These are phyloP conservation scores for Gambelia wislizenii DNA, from an alignment of 2,797 vertebrate genomes.

Conservation along the genomic window DNA sequence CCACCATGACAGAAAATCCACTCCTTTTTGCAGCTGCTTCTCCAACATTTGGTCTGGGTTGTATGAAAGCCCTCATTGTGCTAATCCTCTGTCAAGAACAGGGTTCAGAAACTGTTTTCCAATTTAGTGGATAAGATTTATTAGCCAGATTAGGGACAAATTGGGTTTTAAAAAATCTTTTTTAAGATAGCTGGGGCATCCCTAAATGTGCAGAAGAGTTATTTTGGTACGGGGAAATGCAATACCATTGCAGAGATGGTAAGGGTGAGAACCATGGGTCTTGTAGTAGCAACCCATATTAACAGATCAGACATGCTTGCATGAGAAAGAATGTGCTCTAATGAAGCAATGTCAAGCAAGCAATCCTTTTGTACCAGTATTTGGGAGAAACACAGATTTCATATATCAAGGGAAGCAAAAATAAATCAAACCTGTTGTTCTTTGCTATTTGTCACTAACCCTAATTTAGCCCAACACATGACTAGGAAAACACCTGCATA, in stretches of 20 bases:
- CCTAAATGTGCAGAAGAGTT: not conserved
- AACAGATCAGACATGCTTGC: not conserved
- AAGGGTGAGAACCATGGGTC: not conserved
- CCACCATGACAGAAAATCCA: too few relatives aligned
- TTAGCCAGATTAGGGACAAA: too few relatives aligned
- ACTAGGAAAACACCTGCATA: too few relatives aligned
- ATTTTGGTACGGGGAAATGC: not conserved
- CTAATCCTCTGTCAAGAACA: too few relatives aligned
- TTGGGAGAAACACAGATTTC: not conserved
- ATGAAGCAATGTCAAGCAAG: conserved; percentile 10
- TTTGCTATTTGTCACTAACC: not conserved
- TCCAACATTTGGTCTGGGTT: too few relatives aligned
- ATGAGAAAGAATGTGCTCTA: not conserved
- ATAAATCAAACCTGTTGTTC: not conserved
- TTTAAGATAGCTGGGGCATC: too few relatives aligned
- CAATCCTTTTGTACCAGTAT: not conserved
- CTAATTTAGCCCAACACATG: too few relatives aligned
- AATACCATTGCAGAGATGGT: not conserved
- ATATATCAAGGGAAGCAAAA: conserved; percentile 13
- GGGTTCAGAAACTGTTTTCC: not conserved
- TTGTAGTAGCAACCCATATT: not conserved
- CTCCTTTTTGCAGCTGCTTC: too few relatives aligned
- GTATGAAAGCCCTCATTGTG: too few relatives aligned
- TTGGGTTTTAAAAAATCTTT: not conserved
- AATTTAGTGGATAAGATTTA: not conserved